phyloP scores from a whole-genome alignment of 2,888 invertebrate species.

The Lycia hirtaria region DNA sequence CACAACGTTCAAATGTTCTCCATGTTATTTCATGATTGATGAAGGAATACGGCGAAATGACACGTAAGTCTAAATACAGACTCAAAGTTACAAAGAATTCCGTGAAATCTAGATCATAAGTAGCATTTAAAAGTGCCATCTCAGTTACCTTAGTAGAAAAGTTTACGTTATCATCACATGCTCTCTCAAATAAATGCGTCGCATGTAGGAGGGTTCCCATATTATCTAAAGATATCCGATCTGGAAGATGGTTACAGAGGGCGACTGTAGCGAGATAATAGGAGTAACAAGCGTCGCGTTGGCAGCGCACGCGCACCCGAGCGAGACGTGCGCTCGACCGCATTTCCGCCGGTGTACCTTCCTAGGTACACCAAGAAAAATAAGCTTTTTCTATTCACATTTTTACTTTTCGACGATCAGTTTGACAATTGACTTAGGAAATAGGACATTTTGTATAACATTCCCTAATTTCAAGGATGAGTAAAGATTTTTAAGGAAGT shows the following conservation, averaged over 20 bases:
- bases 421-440: neutral
- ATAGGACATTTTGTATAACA: neutral
- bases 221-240: slow-evolving; percentile 68
- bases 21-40: neutral
- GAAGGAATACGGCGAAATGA: neutral
- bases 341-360: slow-evolving; percentile 77
- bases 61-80: neutral
- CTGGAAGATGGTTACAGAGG: slow-evolving; percentile 67
- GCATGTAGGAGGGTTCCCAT: slow-evolving; percentile 56
- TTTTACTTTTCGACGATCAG: slow-evolving; percentile 41
- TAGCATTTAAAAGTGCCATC: neutral
- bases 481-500: no score
- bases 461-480: no score
- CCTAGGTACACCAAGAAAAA: slow-evolving; percentile 59
- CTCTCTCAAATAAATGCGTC: slow-evolving; percentile 17
- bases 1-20: neutral
- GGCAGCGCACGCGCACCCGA: slow-evolving; percentile 73
- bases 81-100: neutral
- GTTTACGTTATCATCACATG: slow-evolving; percentile 5
- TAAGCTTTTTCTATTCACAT: slow-evolving; percentile 41
- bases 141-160: neutral
- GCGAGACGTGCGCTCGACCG: slow-evolving; percentile 79
- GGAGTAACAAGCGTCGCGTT: slow-evolving; percentile 75
- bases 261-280: slow-evolving; percentile 73
- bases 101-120: neutral